Evolutionary conservation across 2,797 vertebrate genomes (phyloP).

Genomic region (Pseudochaenichthys georgianus): DNA sequence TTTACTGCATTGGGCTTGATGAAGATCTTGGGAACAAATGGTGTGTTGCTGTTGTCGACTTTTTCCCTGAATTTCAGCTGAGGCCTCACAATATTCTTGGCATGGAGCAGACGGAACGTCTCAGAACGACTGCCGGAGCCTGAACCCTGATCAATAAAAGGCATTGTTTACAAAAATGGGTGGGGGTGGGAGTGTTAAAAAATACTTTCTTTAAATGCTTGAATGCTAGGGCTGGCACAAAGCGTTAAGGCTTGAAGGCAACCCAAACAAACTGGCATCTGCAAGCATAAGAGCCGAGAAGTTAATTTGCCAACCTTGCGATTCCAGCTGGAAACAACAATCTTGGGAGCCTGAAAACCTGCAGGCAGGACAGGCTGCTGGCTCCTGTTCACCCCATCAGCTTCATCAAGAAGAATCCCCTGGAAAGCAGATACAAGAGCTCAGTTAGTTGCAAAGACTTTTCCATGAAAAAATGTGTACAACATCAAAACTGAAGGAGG

Average conservation of each 20-base stretch:
- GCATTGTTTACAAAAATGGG: constrained; percentile 23
- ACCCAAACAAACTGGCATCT: constrained; percentile 28
- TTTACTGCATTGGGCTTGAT: constrained; percentile 95
- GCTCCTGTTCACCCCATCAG: constrained; percentile 91
- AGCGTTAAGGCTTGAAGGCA: constrained; percentile 24
- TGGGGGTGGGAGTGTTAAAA: constrained; percentile 1
- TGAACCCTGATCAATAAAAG: constrained; percentile 79
- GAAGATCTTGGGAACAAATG: constrained; percentile 94
- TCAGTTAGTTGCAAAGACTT: not conserved
- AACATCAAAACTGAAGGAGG: not conserved
- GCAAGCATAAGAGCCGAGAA: not conserved
- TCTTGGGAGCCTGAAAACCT: constrained; percentile 92
- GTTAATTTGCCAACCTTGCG: constrained; percentile 88
- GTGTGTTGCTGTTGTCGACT: constrained; percentile 96
- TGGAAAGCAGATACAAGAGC: constrained; percentile 66
- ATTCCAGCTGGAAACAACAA: constrained; percentile 98
- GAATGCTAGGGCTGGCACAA: constrained; percentile 20
- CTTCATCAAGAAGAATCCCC: constrained; percentile 96
- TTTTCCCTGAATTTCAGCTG: constrained; percentile 95
- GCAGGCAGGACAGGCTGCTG: constrained; percentile 94
- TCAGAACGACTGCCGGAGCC: constrained; percentile 83
- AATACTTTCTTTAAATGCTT: not conserved
- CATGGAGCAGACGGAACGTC: constrained; percentile 93
- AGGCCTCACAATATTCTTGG: constrained; percentile 93
- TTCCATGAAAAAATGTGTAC: not conserved